Conservation (phyloP, 2,888 invertebrate genomes). For the Lobophora halterata region DNA sequence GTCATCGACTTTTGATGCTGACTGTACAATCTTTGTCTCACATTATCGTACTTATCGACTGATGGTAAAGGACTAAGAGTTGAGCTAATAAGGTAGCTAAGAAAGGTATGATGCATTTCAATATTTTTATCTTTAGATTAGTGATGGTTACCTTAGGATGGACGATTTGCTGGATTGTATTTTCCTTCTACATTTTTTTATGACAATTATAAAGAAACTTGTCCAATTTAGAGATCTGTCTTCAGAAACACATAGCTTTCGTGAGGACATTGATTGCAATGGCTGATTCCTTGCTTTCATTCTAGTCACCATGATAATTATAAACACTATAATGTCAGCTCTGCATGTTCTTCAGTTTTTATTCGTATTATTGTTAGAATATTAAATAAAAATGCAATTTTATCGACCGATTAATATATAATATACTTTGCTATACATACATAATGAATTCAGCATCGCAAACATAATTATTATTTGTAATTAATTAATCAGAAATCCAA, state of each 20-base stretch:
- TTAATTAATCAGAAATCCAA: too few species aligned
- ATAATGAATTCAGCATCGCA: too few species aligned
- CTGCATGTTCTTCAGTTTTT: too few species aligned
- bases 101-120: slow-evolving; percentile 70
- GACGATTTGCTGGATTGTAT: slow-evolving; percentile 45
- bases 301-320: slow-evolving; percentile 33
- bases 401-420: too few species aligned
- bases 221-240: too few species aligned
- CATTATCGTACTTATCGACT: slow-evolving; percentile 34
- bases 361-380: too few species aligned
- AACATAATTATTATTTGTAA: too few species aligned
- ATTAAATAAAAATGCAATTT: too few species aligned
- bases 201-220: too few species aligned
- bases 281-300: slow-evolving; percentile 19
- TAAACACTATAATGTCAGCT: too few species aligned
- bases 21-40: slow-evolving; percentile 37
- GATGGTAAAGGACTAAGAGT: slow-evolving; percentile 28
- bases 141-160: slow-evolving; percentile 62
- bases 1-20: too few species aligned
- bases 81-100: slow-evolving; percentile 39
- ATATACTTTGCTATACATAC: too few species aligned
- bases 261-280: neutral
- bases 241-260: neutral
- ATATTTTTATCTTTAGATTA: slow-evolving; percentile 56
- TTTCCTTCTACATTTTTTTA: slow-evolving; percentile 19